These are phyloP conservation scores for Corvus moneduloides DNA, from an alignment of 2,113 vertebrate genomes.

Conservation along the genomic window DNA sequence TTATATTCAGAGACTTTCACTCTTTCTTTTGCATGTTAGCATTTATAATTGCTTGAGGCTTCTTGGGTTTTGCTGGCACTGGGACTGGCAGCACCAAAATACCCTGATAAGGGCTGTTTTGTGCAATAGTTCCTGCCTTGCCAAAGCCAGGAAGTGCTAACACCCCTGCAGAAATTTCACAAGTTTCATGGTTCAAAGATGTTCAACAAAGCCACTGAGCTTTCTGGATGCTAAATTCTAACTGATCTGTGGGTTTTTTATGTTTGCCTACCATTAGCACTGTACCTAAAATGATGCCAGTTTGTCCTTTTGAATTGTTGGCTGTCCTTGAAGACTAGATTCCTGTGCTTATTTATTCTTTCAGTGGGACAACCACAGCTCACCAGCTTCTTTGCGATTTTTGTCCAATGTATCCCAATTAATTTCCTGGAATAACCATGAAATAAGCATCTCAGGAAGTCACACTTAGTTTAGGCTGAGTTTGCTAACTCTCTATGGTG, in stretches of 20 bases:
- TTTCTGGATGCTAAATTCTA: background rate
- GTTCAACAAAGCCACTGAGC: background rate
- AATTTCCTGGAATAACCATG: background rate
- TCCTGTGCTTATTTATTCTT: background rate
- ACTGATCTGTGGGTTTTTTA: accelerated
- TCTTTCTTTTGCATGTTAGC: background rate
- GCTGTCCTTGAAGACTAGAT: background rate
- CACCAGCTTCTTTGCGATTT: background rate
- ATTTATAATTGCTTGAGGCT: background rate
- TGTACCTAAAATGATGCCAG: background rate
- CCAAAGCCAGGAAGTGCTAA: slow-evolving; percentile 43
- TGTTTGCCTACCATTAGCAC: background rate
- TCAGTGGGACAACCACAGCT: background rate
- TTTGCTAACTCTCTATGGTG: background rate
- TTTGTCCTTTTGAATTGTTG: background rate
- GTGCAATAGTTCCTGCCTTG: slow-evolving; percentile 28
- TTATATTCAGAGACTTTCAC: background rate
- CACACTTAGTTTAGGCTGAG: background rate
- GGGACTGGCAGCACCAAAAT: background rate
- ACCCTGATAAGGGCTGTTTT: background rate
- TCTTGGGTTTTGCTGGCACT: background rate
- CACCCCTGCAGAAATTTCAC: slow-evolving; percentile 1
- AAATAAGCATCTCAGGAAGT: background rate
- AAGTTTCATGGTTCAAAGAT: slow-evolving; percentile 8
- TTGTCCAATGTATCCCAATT: background rate